These are phyloP conservation scores for Procavia capensis DNA, from an alignment of 2,113 vertebrate species.

Conservation along the genomic window DNA sequence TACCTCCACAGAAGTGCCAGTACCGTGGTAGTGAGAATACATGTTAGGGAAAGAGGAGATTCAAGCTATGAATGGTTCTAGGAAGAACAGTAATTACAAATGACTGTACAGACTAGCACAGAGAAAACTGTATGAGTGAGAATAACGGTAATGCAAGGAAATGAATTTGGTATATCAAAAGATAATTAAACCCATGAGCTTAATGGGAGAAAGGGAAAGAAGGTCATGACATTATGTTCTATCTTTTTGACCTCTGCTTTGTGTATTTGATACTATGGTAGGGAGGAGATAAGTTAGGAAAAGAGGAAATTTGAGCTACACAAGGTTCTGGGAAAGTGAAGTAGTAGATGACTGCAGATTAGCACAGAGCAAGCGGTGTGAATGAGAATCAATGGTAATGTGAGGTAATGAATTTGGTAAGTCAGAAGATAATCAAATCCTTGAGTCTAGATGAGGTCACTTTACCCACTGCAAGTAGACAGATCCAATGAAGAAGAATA, in stretches of 20 bases:
- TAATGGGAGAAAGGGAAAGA: no score
- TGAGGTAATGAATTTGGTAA: not conserved
- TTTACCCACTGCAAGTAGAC: not conserved
- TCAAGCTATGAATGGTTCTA: not conserved
- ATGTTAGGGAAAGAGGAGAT: not conserved
- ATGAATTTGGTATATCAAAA: not conserved
- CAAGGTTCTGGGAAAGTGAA: not conserved
- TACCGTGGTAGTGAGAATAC: slow-evolving; percentile 86
- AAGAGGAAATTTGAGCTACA: not conserved
- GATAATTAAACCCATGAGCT: not conserved
- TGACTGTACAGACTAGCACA: not conserved
- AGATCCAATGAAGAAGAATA: not conserved
- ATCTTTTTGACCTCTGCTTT: no score
- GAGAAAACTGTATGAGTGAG: not conserved
- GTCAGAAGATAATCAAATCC: not conserved
- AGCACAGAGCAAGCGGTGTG: not conserved
- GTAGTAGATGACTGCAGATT: not conserved
- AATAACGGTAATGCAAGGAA: not conserved
- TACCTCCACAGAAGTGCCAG: slow-evolving; percentile 64
- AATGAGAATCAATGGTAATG: not conserved
- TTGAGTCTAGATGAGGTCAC: not conserved
- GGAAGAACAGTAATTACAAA: not conserved
- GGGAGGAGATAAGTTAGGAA: not conserved
- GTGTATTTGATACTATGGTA: no score
- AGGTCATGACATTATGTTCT: no score